Evolutionary conservation across 2,797 vertebrate species (phyloP), one percentile per base, ranked within the genome.

Genomic region (Alexandromys oeconomus): DNA sequence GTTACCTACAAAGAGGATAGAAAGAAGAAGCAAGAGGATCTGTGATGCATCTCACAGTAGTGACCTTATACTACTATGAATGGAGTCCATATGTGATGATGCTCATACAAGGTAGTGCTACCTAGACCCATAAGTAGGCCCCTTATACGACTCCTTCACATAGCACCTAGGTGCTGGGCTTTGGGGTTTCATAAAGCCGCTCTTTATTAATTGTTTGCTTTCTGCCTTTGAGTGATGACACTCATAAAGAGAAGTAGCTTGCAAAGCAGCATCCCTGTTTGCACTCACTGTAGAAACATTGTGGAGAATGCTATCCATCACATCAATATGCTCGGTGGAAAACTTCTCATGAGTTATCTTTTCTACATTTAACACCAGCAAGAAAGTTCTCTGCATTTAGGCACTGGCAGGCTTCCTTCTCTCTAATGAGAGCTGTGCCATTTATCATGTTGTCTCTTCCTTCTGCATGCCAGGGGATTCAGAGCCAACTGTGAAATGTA

Each of bases 391-490:
- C 57, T 79, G 25, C n/a, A 71, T 27, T 59, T 57, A 93, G 95
- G 43, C 93, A 85, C 65, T 92, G 48, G 73, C 61, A 96, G 48
- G 7, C 6, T 74, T 89, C 34, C 48, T 89, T n/a, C 34, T 80
- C 78, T 77, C 65, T 92, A 92, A 84, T 65, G 29, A 79, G 19
- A 78, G 12, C 27, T 74, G 5, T 94, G 57, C 2, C 71, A 90
- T 94, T 96, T 92, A 87, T 88, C 67, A 69, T 73, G 2, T 81
- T 94, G 13, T 93, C 23, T 81, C 93, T 93, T 78, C 11, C 74
- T 29, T n/a, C 37, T 67, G 43, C 11, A 59, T 91, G 57, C 88
- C 57, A 92, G 67, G 63, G 77, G 51, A 76, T 86, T 89, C 88
- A 25, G 54, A 80, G 69, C 86, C 31, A 71, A 29, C 46, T 92